Evolutionary conservation across 2,888 invertebrate species (phyloP).

Genomic region (Thera britannica): DNA sequence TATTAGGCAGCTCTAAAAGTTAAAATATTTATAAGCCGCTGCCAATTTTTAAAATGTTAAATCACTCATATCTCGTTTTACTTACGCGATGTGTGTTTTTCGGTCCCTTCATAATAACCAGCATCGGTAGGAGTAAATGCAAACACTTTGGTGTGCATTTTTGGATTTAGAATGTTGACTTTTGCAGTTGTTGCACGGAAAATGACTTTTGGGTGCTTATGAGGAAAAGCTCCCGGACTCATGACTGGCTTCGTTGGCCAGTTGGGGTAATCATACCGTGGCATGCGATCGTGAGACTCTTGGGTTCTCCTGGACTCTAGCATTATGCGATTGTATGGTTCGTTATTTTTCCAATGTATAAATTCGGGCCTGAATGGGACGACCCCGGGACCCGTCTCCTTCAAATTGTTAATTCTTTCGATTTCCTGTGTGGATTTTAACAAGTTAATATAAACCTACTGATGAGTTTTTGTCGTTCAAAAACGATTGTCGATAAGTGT

Average conservation of each 20-base stretch:
- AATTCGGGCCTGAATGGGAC: constrained; percentile 47
- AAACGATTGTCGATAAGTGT: no score
- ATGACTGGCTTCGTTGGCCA: constrained; percentile 12
- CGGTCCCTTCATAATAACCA: constrained; percentile 54
- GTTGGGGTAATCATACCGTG: constrained; percentile 7
- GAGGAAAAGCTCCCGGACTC: not conserved
- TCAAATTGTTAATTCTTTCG: constrained; percentile 58
- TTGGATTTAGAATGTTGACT: constrained; percentile 17
- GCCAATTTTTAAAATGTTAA: not conserved
- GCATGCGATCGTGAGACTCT: not conserved
- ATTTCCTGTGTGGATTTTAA: constrained; percentile 56
- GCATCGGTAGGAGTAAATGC: constrained; percentile 62
- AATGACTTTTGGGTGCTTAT: constrained; percentile 8
- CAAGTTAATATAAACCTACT: not conserved
- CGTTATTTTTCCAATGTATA: constrained; percentile 45
- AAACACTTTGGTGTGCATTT: constrained; percentile 37
- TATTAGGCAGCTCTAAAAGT: constrained; percentile 31
- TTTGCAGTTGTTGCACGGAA: constrained; percentile 12
- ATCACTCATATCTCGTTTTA: constrained; percentile 16
- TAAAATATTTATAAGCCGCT: not conserved
- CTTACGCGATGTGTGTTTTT: constrained; percentile 47
- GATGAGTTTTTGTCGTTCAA: no score
- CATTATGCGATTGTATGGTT: constrained; percentile 42
- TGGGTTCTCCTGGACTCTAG: constrained; percentile 18
- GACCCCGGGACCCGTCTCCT: constrained; percentile 38